phyloP scores from a whole-genome alignment of 2,888 invertebrate species.

The Drosophila robusta region DNA sequence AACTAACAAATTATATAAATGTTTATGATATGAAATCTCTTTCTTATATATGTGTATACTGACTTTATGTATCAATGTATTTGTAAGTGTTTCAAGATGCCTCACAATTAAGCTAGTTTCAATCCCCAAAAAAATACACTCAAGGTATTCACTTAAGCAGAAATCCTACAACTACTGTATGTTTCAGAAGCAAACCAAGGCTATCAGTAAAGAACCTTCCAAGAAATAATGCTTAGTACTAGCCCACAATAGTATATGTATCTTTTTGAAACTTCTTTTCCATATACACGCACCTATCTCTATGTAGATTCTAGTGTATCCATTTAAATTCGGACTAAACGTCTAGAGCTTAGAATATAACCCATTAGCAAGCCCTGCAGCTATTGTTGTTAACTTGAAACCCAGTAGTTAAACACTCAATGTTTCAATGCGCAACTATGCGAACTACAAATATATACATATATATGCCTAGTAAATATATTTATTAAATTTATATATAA shows the following conservation, averaged over 20 bases:
- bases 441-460: conserved; percentile 15
- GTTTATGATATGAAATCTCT: conserved; percentile 33
- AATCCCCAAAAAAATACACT: conserved; percentile 28
- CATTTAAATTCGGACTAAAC: conserved; percentile 13
- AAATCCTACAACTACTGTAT: conserved; percentile 28
- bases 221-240: conserved; percentile 43
- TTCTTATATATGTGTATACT: conserved; percentile 37
- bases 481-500: not conserved
- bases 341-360: conserved; percentile 40
- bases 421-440: conserved; percentile 30
- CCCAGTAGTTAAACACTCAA: conserved; percentile 11
- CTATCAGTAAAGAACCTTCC: conserved; percentile 83
- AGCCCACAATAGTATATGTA: conserved; percentile 13
- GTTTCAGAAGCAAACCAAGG: conserved; percentile 58
- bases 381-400: conserved; percentile 60
- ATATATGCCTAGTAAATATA: conserved; percentile 9
- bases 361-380: conserved; percentile 64
- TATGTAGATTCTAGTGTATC: conserved; percentile 26
- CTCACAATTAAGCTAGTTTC: conserved; percentile 43
- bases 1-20: conserved; percentile 32
- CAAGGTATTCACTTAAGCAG: conserved; percentile 64
- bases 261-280: conserved; percentile 46
- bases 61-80: conserved; percentile 62
- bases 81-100: conserved; percentile 66
- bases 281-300: conserved; percentile 23